Evolutionary conservation across 2,113 vertebrate genomes (phyloP), one percentile per base, ranked within the genome.

Genomic region (Aldabrachelys gigantea): DNA sequence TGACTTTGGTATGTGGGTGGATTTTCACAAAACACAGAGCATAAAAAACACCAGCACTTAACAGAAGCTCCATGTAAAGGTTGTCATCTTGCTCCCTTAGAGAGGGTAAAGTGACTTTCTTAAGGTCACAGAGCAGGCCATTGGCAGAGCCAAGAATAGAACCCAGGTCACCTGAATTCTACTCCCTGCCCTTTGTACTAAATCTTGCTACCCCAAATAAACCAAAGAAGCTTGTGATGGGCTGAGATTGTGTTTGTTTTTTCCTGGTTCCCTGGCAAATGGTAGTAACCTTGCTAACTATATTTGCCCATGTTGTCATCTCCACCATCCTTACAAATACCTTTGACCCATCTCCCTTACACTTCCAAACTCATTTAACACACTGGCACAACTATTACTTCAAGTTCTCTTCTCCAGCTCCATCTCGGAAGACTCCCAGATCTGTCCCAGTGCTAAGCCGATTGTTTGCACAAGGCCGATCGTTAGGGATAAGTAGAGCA

Each of bases 401-500:
- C 22, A 90, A 52, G 31, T 79, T 87, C 53, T 92, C 57, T 62
- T 38, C 14, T 31, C 31, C 88, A 59, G 9, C 12, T 90, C 41
- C 24, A 35, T 21, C 0, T 1, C 69, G 29, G 29, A 80, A 94
- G 56, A 92, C 72, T 31, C 17, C 38, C 1, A 41, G n/a, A 93
- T 90, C 86, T 92, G 79, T 92, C 84, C 87, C 91, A 85, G 92
- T 24, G 80, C 53, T 84, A 82, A 97, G 89, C 79, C 88, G 95
- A 87, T 76, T 96, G 90, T 97, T 97, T 95, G 81, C 80, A 95
- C 78, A 82, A 94, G 97, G 84, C 92, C 93, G 90, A 96, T 97
- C 89, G 97, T 97, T 94, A 97, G 89, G 84, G 95, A 93, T 94
- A 97, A 97, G 80, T 93, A 94, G 94, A 97, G 87, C 93, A 92